Percentiles rank a stretch among this genome's conserved stretches.
phyloP scores from a whole-genome alignment of 1,140 invertebrate genomes.

The Aricia agestis region DNA sequence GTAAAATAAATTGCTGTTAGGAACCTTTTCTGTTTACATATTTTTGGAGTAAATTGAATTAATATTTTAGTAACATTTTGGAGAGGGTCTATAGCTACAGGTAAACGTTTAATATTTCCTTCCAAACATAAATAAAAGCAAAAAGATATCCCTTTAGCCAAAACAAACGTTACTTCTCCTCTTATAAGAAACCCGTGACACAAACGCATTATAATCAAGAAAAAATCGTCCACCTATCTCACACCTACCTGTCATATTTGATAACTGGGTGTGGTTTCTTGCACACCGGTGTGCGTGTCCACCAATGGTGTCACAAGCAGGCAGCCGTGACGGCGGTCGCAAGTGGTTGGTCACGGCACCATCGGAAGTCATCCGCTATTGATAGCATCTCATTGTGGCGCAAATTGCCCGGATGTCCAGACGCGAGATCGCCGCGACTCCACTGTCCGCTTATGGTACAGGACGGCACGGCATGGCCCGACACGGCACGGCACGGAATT shows the following conservation, averaged over 20 bases:
- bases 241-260: neutral
- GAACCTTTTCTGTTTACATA: neutral
- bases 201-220: no score
- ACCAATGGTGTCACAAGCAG: constrained; percentile 25
- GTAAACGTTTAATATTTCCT: no score
- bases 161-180: no score
- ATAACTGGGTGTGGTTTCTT: neutral
- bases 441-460: constrained; percentile 26
- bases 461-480: no score
- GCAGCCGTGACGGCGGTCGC: constrained; percentile 58
- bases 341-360: constrained; percentile 57
- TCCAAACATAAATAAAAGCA: no score
- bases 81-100: neutral
- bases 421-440: constrained; percentile 46
- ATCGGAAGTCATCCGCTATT: constrained; percentile 68
- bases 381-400: constrained; percentile 73
- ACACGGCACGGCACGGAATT: no score
- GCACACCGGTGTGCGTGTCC: neutral
- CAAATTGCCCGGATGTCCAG: constrained; percentile 70
- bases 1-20: neutral
- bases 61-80: neutral
- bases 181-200: no score
- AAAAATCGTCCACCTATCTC: no score
- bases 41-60: no score
- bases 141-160: no score